Evolutionary conservation across 2,113 vertebrate genomes (phyloP), one percentile per base, ranked within the genome.

Genomic region (Apteryx mantelli): DNA sequence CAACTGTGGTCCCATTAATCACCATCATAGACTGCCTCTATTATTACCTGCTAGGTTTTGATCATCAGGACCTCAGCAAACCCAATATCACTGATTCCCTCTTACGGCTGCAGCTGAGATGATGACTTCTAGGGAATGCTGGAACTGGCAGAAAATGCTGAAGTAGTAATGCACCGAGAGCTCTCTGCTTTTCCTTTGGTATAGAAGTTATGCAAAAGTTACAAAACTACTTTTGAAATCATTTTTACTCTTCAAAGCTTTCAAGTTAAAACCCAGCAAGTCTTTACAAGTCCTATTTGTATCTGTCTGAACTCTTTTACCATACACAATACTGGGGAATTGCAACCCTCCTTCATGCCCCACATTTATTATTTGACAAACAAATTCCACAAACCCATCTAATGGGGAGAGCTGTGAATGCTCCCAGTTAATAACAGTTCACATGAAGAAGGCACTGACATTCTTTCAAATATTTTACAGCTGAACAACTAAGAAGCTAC

Each of bases 61-160:
- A 95, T 94, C 96, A 89, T 42, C 71, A 87, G 55, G 53, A 88
- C 88, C 87, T 88, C 82, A 85, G 85, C 55, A 96, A 95, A 96
- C 71, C 82, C 91, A 96, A 9, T 70, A 85, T 88, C 82, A 66
- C 73, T 46, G 87, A 95, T 94, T 94, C 76, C 60, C 76, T 91
- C 77, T 82, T 70, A 80, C 4, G 75, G 63, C 80, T 95, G 88
- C 82, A 96, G 88, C 85, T 96, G 75, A 79, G 71, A 94, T 74
- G 92, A 94, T 52, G 78, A 66, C 64, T 95, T 88, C 32, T 42
- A 63, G 77, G 94, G 81, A 91, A 91, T 58, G 80, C 17, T 65
- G 66, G 74, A 78, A 88, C 21, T 12, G 64, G 74, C 79, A 96
- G 76, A 96, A 97, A 96, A 86, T 36, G 38, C 55, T 66, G 36